Percentiles rank a stretch among this genome's conserved stretches.
Evolutionary conservation across 2,113 vertebrate species (phyloP).

Genomic region (Leuciscus idus): DNA sequence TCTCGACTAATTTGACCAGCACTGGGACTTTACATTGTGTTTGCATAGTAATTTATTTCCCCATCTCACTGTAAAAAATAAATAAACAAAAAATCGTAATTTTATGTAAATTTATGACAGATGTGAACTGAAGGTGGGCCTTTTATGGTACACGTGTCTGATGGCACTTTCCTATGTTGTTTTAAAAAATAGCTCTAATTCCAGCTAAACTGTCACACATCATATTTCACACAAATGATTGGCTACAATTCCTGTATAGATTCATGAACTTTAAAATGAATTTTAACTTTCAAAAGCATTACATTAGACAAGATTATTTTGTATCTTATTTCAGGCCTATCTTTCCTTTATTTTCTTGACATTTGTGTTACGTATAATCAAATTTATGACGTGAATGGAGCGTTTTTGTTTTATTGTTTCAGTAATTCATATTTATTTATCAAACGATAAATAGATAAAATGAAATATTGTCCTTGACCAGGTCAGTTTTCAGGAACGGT

Average conservation of each 20-base stretch:
- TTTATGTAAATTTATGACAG: constrained; percentile 4
- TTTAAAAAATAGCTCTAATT: not conserved
- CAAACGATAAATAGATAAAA: not conserved
- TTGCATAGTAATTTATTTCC: not conserved
- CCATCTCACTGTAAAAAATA: not conserved
- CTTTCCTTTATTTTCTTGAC: not conserved
- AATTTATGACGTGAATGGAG: not conserved
- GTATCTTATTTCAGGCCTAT: not conserved
- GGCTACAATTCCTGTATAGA: not conserved
- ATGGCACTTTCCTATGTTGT: not conserved
- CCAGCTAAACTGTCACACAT: not conserved
- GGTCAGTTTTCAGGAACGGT: not conserved
- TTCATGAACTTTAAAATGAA: not conserved
- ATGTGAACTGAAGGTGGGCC: not conserved
- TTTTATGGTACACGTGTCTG: no score
- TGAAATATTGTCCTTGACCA: constrained; percentile 8
- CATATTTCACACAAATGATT: not conserved
- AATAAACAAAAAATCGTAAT: not conserved
- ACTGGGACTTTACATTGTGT: not conserved
- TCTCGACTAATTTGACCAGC: not conserved
- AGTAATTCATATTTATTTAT: not conserved
- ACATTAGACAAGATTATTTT: not conserved
- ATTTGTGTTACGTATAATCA: not conserved
- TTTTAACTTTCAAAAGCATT: not conserved
- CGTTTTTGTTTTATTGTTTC: not conserved